Conservation (phyloP, 2,888 invertebrate species). For the Balanococcus diminutus region DNA sequence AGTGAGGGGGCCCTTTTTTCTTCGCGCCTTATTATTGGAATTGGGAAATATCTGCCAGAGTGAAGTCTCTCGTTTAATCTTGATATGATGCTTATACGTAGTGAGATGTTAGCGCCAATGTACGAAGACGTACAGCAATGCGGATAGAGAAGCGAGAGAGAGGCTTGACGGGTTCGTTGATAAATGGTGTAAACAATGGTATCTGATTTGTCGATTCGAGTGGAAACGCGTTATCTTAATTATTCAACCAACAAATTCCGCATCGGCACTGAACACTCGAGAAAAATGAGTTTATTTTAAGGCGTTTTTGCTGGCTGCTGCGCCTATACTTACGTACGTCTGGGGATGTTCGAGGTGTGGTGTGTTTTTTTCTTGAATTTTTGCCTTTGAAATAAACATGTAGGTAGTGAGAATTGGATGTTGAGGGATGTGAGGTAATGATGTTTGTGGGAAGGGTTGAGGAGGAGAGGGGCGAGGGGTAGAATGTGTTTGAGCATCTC, state of each 20-base stretch:
- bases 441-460: not conserved
- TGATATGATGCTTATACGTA: not conserved
- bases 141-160: not conserved
- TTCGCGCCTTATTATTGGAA: not conserved
- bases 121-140: not conserved
- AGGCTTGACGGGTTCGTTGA: not conserved
- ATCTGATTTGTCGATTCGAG: slow-evolving; percentile 33
- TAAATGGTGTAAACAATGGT: slow-evolving; percentile 37
- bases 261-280: not conserved
- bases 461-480: too few relatives aligned
- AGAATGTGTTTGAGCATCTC: too few relatives aligned
- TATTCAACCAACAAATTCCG: slow-evolving; percentile 17
- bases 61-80: slow-evolving; percentile 9
- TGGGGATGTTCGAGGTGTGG: not conserved
- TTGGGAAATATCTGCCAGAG: not conserved
- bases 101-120: not conserved
- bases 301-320: not conserved
- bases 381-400: not conserved
- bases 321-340: not conserved
- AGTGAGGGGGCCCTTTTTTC: not conserved
- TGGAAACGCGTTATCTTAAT: slow-evolving; percentile 30
- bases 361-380: not conserved
- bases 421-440: not conserved
- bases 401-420: not conserved
- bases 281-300: slow-evolving; percentile 5